A percentile compares a stretch with the other conserved stretches of the same genome.
Conservation (phyloP, 2,797 vertebrate genomes). For the Helicolenus hilgendorfi region DNA sequence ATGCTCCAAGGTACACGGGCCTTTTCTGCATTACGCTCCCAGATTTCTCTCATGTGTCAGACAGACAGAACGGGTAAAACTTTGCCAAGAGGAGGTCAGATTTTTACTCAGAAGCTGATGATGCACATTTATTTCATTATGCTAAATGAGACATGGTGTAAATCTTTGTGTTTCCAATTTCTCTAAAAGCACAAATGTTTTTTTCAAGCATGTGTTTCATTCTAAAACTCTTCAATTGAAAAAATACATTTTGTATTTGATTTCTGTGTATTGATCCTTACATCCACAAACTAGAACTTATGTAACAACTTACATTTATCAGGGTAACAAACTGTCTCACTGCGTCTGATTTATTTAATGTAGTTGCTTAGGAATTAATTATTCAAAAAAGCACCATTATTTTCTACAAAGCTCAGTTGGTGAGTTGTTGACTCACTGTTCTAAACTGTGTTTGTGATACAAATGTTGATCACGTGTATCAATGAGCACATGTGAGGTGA, state of each 20-base stretch:
- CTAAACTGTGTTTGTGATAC: neutral
- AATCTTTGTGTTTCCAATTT: constrained; percentile 10
- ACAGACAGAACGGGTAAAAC: constrained; percentile 10
- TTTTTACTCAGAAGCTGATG: constrained; percentile 3
- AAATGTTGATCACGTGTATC: constrained; percentile 50
- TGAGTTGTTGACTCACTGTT: constrained; percentile 11
- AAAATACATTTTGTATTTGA: neutral
- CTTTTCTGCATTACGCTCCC: constrained; percentile 51
- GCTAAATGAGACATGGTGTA: constrained; percentile 13
- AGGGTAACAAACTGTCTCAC: neutral
- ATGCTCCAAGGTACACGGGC: constrained; percentile 65
- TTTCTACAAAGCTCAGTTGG: neutral
- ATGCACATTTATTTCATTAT: constrained; percentile 36
- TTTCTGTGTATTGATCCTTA: neutral
- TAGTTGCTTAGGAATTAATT: neutral
- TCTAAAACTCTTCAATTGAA: neutral
- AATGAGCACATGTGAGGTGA: constrained; percentile 29
- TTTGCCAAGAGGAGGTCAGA: constrained; percentile 5
- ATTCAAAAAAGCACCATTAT: neutral
- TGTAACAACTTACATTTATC: neutral
- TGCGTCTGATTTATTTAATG: neutral
- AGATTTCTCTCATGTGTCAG: constrained; percentile 47
- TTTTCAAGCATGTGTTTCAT: neutral
- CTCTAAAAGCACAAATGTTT: neutral
- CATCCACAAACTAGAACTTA: neutral